Conservation (phyloP, 2,888 invertebrate species). For the Megamerina dolium region DNA sequence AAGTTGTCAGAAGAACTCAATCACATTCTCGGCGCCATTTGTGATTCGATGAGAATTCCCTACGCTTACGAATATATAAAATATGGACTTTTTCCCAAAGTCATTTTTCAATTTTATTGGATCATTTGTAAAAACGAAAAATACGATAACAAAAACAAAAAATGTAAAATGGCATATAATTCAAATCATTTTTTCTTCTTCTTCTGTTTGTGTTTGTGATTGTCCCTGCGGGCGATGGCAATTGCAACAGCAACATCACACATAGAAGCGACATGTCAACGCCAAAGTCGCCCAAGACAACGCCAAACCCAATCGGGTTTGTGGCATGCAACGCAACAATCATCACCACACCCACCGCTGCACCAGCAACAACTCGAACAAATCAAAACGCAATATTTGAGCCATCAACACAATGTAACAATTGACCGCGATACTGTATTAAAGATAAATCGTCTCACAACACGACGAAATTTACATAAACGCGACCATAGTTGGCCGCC, state of each 20-base stretch:
- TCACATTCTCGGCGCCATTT: no score
- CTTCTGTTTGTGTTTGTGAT: constrained; percentile 22
- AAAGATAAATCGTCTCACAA: constrained; percentile 46
- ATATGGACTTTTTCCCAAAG: constrained; percentile 17
- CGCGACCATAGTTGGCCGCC: constrained; percentile 48
- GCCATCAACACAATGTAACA: constrained; percentile 39
- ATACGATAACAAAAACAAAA: not conserved
- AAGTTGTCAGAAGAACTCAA: no score
- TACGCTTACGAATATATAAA: no score
- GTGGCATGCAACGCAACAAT: constrained; percentile 13
- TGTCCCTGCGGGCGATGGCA: constrained; percentile 15
- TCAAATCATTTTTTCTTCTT: not conserved
- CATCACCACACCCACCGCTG: constrained; percentile 28
- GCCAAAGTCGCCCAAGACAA: constrained; percentile 42
- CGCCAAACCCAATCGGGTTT: constrained; percentile 23
- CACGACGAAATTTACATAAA: constrained; percentile 37
- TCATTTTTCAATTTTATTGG: constrained; percentile 14
- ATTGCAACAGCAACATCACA: constrained; percentile 20
- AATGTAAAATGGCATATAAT: not conserved
- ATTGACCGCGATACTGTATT: constrained; percentile 47
- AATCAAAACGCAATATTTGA: constrained; percentile 38
- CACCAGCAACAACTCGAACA: constrained; percentile 40
- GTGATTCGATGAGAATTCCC: no score
- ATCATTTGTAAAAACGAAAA: constrained; percentile 9
- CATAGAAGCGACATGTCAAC: constrained; percentile 23